Conservation (phyloP, 2,888 invertebrate species). For the Stenurella melanura region DNA sequence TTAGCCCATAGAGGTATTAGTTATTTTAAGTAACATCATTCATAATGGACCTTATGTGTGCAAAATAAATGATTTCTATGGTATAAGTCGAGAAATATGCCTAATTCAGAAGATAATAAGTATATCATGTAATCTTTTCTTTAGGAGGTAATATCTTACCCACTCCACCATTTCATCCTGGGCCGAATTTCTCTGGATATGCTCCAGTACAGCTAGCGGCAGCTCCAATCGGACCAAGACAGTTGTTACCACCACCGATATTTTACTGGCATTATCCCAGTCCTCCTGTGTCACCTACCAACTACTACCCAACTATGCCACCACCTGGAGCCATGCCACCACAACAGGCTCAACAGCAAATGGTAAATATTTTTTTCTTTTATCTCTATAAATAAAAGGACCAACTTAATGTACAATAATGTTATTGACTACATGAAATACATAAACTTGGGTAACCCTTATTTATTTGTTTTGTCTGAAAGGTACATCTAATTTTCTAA, state of each 20-base stretch:
- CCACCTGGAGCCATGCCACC: conserved; percentile 67
- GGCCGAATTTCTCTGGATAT: conserved; percentile 69
- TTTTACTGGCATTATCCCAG: conserved; percentile 97
- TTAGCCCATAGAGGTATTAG: too few species aligned
- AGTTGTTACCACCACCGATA: conserved; percentile 76
- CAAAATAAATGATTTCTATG: too few species aligned
- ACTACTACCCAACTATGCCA: conserved; percentile 83
- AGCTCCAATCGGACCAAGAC: conserved; percentile 69
- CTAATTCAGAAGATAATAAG: not conserved
- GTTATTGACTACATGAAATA: conserved; percentile 1
- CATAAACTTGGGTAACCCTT: not conserved
- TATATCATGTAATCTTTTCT: not conserved
- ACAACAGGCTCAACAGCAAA: conserved; percentile 69
- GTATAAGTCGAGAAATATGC: too few species aligned
- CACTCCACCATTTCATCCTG: conserved; percentile 68
- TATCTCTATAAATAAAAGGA: not conserved
- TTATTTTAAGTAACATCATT: too few species aligned
- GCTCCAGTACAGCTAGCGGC: conserved; percentile 70
- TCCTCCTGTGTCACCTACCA: conserved; percentile 94
- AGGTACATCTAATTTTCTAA: not conserved
- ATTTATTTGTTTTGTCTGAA: not conserved
- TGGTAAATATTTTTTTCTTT: conserved; percentile 47
- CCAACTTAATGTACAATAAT: too few species aligned
- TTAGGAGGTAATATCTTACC: conserved; percentile 79
- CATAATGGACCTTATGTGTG: too few species aligned